A percentile compares a stretch with the other conserved stretches of the same genome.
These are phyloP conservation scores for Phrynosoma blainvillii DNA, from an alignment of 2,113 vertebrate genomes.

Conservation along the genomic window DNA sequence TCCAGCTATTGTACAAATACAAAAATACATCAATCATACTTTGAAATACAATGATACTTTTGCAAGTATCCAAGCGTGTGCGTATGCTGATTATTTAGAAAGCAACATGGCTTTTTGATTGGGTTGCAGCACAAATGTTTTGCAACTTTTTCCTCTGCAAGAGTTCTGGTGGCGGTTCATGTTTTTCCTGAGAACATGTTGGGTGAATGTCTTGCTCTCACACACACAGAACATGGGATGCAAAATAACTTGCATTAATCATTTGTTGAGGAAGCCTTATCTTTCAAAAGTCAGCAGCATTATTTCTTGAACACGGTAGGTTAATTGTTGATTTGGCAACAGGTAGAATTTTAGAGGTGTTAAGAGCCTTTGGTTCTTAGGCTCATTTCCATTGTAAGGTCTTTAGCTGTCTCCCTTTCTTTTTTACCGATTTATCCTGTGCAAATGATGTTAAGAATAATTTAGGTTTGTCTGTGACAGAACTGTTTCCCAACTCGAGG, in stretches of 20 bases:
- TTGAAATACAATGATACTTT: too few relatives aligned
- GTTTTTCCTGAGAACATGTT: neutral
- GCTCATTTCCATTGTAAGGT: neutral
- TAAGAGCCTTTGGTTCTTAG: neutral
- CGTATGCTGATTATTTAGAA: neutral
- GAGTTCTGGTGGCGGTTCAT: neutral
- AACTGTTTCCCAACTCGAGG: neutral
- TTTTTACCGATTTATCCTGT: neutral
- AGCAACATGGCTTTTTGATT: neutral
- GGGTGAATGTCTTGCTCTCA: neutral
- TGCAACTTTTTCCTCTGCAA: neutral
- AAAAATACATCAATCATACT: neutral
- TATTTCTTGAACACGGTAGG: neutral
- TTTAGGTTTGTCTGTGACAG: slow-evolving; percentile 22
- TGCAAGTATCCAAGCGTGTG: neutral
- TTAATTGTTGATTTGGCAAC: neutral
- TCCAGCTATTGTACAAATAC: neutral
- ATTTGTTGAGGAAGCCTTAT: neutral
- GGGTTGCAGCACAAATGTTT: neutral
- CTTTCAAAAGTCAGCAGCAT: slow-evolving; percentile 13
- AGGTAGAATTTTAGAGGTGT: slow-evolving; percentile 5
- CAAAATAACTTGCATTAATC: neutral
- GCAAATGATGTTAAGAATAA: rapidly evolving
- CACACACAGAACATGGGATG: neutral
- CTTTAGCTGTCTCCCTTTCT: neutral